phyloP scores from a whole-genome alignment of 2,888 invertebrate genomes.

The Noctuana brunneofusca region DNA sequence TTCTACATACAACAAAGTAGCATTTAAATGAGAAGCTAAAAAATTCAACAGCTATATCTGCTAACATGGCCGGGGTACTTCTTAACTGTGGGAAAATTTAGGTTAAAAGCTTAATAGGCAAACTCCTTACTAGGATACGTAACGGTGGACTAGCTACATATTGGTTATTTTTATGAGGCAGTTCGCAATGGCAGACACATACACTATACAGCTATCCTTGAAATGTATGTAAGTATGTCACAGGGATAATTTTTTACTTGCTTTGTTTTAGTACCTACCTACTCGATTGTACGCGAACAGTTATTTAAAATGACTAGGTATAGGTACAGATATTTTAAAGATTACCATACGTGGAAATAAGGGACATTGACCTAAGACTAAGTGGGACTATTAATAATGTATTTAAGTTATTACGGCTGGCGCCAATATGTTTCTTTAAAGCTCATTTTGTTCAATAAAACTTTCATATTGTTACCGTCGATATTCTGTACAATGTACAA shows the following conservation, averaged over 20 bases:
- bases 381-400: slow-evolving; percentile 2
- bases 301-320: slow-evolving; percentile 4
- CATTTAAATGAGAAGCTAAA: background rate
- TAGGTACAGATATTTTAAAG: background rate
- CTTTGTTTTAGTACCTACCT: background rate
- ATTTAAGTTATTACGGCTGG: slow-evolving; percentile 9
- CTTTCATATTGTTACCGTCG: background rate
- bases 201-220: background rate
- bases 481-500: background rate
- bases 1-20: background rate
- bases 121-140: slow-evolving; percentile 10
- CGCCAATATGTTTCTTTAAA: background rate
- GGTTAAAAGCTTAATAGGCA: slow-evolving; percentile 23
- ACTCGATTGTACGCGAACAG: background rate
- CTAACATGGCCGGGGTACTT: background rate
- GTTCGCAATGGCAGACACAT: slow-evolving; percentile 11
- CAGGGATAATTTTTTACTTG: slow-evolving; percentile 1
- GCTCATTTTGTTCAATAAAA: background rate
- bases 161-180: slow-evolving; percentile 16
- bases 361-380: background rate
- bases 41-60: background rate
- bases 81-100: slow-evolving; percentile 11
- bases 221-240: background rate
- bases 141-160: slow-evolving; percentile 6
- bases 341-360: background rate